Base-by-base conservation (phyloP, 2,888 invertebrate species). In the Xylota sylvarum region DNA sequence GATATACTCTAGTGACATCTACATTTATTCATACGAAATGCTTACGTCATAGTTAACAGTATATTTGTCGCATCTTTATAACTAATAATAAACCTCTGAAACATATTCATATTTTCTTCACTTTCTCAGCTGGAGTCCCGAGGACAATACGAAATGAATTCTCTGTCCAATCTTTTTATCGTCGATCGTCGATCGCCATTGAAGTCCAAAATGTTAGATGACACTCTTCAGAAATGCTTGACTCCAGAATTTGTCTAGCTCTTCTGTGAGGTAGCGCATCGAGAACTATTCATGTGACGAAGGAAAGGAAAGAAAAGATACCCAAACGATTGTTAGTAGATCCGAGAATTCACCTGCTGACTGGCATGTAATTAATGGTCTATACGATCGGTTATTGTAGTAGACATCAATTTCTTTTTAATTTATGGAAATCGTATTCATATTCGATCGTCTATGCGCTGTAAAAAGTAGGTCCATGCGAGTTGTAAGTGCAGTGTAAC, bases 371-470 rank as follows among this genome's bases (percentile, higher is more conserved):
- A 67, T 76, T 58, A 67, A 76, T 67, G 67, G 37, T 48, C 17
- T 14, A 48, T 65, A 19, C 43, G 14, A 35, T 55, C 55, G 48
- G 65, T 50, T 56, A 67, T 56, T 65, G 65, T 48, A 48, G 67
- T 27, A 67, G 65, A 50, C 65, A 58, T 76, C 56, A 46, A 76
- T 76, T 69, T 69, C 48, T 43, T 35, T 77, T 50, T 60, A 77
- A 69, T 69, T 60, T 69, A 77, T 77, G 77, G 60, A 60, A 77
- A 77, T 77, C 50, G 32, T 52, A 77, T 77, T 50, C 77, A 19
- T 35, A 62, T 17, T 62, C 73, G 50, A 50, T 73, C 32, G 35
- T 7, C 48, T 60, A 14, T 50, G 48, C 48, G 32, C 48, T 17
- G 30, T 32, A 46, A 48, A 48, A 48, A 17, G 32, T 76, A 46